Base-by-base conservation (phyloP, 2,797 vertebrate genomes). In the Eidolon dupreanum region DNA sequence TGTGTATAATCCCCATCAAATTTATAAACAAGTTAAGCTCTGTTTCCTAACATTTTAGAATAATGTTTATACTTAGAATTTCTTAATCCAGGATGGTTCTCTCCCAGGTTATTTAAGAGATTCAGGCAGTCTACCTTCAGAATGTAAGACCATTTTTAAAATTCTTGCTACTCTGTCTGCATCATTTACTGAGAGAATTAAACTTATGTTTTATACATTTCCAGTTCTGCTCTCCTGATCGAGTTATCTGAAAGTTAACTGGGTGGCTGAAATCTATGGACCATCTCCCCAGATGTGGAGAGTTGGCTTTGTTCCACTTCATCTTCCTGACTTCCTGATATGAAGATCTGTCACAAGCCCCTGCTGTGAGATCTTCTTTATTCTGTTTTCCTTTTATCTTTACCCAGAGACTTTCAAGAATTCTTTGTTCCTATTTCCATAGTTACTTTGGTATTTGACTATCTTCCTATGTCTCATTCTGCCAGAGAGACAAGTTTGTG, bases 301-400 rank as follows among this genome's bases (percentile, higher is more conserved):
- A 84, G 79, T 82, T 77, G 95, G 86, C 90, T 95, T 57, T 55
- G 31, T 59, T 97, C 78, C 95, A 96, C 88, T 91, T 96, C 93
- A 93, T 96, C 97, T 95, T 97, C 93, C 90, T 89, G 93, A 96
- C 95, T 96, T 95, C 95, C 88, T 88, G 93, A 97, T 96, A 95
- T 87, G 90, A 92, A 97, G 95, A 97, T 97, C 96, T 96, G 95
- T 97, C 95, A 95, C 63, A 84, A 41, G 74, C 33, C 49, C 95
- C 97, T 96, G 95, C 96, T 94, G 94, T 89, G 96, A 97, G 86
- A 96, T 89, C 38, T 22, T 93, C 97, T 97, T 97, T 95, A 91
- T 97, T 97, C 95, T 95, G 26, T 95, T 94, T 93, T 96, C 49
- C 95, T 97, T 97, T 98, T 95, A 97, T 97, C 97, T 96, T 97